Evolutionary conservation across 2,888 invertebrate genomes (phyloP), one percentile per base, ranked within the genome.

Genomic region (Tipula vernalis): DNA sequence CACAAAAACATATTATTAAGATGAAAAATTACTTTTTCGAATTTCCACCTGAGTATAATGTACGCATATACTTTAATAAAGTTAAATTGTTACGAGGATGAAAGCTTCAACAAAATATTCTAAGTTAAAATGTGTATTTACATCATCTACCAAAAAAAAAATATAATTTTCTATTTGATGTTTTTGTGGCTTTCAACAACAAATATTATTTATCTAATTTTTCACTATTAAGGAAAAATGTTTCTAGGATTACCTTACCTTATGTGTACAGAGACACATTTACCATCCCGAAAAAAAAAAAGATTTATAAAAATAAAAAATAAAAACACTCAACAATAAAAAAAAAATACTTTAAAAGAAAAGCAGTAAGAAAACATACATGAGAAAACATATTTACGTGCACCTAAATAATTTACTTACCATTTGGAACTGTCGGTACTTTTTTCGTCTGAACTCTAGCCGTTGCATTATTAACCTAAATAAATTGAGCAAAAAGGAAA

Each of bases 401-500:
- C 28, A 71, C 12, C 28, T 28, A 28, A 84, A 39, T 84, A 39
- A 39, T 84, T 84, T 15, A 84, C 84, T 95, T 93, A 97, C 97
- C 97, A 94, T 97, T 96, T 90, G 97, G 97, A 92, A 98, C 95
- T 90, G 97, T 94, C 89, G 97, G 95, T 89, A 97, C 96, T 94
- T 99, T 99, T 95, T 91, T 98, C 91, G 99, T 99, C 95, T 99
- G 99, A 92, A 99, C 98, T 94, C 99, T 95, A 90, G 99, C 99
- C 90, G 99, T 99, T 90, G 99, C 99, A 94, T 99, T 99, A 95
- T 99, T 99, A 92, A 99, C 98, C 98, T 98, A 94, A 91, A 93
- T 89, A 91, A 90, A 90, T 41, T 86, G 5, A 86, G n/a, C 89
- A 89, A 89, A 89, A 89, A n/a, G n/a, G n/a, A 89, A 90, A 89